Base-by-base conservation (phyloP, 2,888 invertebrate species). In the Drosophila rubida region DNA sequence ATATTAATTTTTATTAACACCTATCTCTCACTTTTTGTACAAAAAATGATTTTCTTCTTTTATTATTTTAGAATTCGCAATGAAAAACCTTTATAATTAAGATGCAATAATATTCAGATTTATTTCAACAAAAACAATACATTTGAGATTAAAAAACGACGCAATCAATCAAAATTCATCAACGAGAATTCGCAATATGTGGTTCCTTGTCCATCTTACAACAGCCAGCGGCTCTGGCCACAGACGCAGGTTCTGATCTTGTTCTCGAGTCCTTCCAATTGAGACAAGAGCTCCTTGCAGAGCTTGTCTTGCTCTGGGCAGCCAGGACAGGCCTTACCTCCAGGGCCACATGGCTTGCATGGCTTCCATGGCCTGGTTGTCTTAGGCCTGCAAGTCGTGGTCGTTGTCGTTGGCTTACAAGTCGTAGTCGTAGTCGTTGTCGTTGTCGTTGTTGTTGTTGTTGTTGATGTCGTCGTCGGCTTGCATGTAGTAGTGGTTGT, bases 201-300 rank as follows among this genome's bases (percentile, higher is more conserved):
- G 19, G 19, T 19, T 46, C 30, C 27, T 14, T 37, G 4, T 5
- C 19, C 8, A 22, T 1, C 23, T 45, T 30, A 53, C 19, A 53
- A 8, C 22, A 53, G 9, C 9, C n/a, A n/a, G 4, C 5, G 0
- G n/a, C 23, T 16, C 35, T 45, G 44, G 2, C 44, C 55, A 22
- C 55, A 55, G 35, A 55, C 55, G n/a, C 55, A 55, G 8, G 11
- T 13, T 7, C 16, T 45, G 23, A 55, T 37, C 8, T 14, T 4
- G 4, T 25, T 16, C 8, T 55, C 45, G n/a, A 55, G 2, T 0
- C 2, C 8, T 8, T 23, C n/a, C 2, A 55, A 4, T 16, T 14
- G 11, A 1, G 4, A 8, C 44, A 54, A 8, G 0, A 54, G 23
- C 11, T 45, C 35, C n/a, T 14, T 23, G 44, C 54, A 54, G 23